A percentile compares a stretch with the other conserved stretches of the same genome.
phyloP scores from a whole-genome alignment of 2,888 invertebrate species.

The Coecobrya sp. region DNA sequence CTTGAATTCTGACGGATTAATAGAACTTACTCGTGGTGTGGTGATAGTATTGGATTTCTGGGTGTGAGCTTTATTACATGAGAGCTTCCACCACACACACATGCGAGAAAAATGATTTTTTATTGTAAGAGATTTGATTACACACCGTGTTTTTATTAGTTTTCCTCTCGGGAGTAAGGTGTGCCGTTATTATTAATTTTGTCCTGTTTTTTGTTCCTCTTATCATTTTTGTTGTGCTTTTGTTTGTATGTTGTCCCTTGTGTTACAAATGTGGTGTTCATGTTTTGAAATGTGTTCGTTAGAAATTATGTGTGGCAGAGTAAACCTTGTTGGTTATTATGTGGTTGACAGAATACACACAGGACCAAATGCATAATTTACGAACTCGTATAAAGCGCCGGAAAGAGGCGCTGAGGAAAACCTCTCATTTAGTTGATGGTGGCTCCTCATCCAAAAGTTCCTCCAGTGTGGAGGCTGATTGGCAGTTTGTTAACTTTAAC shows the following conservation, averaged over 20 bases:
- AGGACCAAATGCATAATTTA: conserved; percentile 88
- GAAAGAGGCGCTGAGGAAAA: conserved; percentile 86
- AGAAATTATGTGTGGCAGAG: not conserved
- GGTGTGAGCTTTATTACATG: not conserved
- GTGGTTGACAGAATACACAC: conserved; percentile 88
- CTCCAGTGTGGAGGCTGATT: conserved; percentile 87
- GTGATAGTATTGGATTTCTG: conserved; percentile 11
- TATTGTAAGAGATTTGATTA: not conserved
- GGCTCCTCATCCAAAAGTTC: conserved; percentile 83
- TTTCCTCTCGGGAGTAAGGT: not conserved
- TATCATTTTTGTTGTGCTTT: not conserved
- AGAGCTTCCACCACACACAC: not conserved
- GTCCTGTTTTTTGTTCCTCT: not conserved
- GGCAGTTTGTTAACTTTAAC: conserved; percentile 88
- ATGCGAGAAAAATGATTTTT: not conserved
- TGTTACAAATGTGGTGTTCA: not conserved
- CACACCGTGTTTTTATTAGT: not conserved
- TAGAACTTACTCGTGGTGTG: not conserved
- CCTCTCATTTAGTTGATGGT: conserved; percentile 87
- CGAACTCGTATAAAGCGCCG: conserved; percentile 87
- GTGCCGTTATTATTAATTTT: conserved; percentile 7
- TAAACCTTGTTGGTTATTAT: conserved; percentile 81
- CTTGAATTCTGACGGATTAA: conserved; percentile 20
- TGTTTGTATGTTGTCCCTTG: not conserved
- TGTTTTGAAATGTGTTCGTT: not conserved